Base-by-base conservation (phyloP, 2,113 vertebrate genomes). In the Cettia cetti region DNA sequence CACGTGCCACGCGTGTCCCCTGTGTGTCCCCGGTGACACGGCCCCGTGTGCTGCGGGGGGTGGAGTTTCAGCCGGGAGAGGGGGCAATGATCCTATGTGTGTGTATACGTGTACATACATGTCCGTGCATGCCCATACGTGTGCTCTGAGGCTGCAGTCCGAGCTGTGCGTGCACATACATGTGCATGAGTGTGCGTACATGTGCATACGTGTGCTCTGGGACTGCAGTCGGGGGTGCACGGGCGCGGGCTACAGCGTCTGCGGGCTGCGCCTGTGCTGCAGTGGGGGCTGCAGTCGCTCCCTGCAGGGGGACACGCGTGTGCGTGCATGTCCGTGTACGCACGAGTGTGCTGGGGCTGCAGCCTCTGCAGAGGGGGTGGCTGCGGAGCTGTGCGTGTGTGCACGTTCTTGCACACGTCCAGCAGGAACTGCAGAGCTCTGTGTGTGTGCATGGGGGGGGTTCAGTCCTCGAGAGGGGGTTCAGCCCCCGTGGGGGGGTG, bases 1-100 rank as follows among this genome's bases (percentile, higher is more conserved):
- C 86, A 90, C 79, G 91, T 95, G 94, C 91, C 74, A 64, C 23
- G 72, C 40, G 79, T 93, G 91, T 72, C 53, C 83, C 91, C 69
- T 63, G 64, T 15, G 60, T 75, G 91, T 74, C 80, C 94, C 70
- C 44, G 3, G 10, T 53, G 93, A 54, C 42, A 28, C 31, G 15
- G 57, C 37, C 56, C 50, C 37, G 23, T 81, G 87, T 88, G 80
- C 49, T 22, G 75, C 30, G 2, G 40, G 78, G 49, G 52, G 86
- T 13, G 78, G 78, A 68, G 86, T 68, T 69, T 77, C 35, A 33
- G 63, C 47, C 6, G 27, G 35, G 18, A 40, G 42, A 47, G 23
- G 27, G 59, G 35, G 64, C 60, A 65, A 60, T 9, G 69, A 30
- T 82, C 24, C 61, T 59, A 2, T 22, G 3, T 11, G 47, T 53